These are phyloP conservation scores for Diploptera punctata DNA, from an alignment of 2,888 invertebrate genomes.

Conservation along the genomic window DNA sequence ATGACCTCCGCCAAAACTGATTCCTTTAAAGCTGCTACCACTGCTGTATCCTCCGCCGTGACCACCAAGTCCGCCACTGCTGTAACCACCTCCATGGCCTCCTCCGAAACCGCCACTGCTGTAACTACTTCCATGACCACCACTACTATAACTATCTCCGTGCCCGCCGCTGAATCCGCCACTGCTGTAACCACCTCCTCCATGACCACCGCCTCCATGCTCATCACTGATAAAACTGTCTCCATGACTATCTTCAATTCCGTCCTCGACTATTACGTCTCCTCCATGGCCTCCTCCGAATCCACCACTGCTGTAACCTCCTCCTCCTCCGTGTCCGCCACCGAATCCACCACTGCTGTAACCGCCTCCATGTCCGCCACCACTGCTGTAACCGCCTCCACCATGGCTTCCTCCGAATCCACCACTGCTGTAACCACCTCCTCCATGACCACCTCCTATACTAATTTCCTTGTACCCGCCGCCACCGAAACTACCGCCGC, in stretches of 20 bases:
- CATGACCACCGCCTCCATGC: constrained; percentile 5
- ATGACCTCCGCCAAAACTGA: background rate
- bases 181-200: constrained; percentile 14
- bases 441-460: background rate
- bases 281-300: background rate
- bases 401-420: background rate
- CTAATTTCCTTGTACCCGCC: background rate
- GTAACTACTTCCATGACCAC: constrained; percentile 3
- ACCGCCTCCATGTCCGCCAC: constrained; percentile 2
- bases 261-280: too few relatives aligned
- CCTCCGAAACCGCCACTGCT: constrained; percentile 20
- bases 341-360: constrained; percentile 15
- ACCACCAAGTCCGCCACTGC: constrained; percentile 16
- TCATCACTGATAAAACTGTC: background rate
- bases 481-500: background rate
- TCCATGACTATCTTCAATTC: background rate
- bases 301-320: background rate
- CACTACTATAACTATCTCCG: background rate
- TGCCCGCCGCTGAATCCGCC: constrained; percentile 16
- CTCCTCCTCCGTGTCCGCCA: too few relatives aligned
- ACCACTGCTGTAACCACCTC: background rate
- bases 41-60: background rate
- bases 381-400: constrained; percentile 7
- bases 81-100: background rate
- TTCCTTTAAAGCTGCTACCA: too few relatives aligned